Conservation (phyloP, 2,888 invertebrate species). For the Asteroscopus sphinx region DNA sequence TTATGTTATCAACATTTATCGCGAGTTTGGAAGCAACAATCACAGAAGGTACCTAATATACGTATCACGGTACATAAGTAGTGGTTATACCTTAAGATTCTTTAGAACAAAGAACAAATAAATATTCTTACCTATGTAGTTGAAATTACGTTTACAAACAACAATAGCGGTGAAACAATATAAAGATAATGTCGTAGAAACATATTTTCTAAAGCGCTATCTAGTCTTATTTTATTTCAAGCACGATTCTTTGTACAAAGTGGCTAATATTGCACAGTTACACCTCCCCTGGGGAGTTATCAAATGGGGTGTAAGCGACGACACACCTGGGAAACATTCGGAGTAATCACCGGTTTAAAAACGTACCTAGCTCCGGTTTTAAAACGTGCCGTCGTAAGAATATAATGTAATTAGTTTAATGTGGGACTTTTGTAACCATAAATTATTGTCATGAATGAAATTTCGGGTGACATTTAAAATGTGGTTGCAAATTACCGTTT, state of each 20-base stretch:
- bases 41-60: too few species aligned
- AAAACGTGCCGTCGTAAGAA: slow-evolving; percentile 19
- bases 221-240: slow-evolving; percentile 42
- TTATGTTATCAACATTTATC: too few species aligned
- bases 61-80: neutral
- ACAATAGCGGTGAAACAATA: slow-evolving; percentile 31
- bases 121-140: slow-evolving; percentile 16
- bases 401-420: slow-evolving; percentile 34
- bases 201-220: slow-evolving; percentile 50
- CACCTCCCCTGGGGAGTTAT: slow-evolving; percentile 17
- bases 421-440: slow-evolving; percentile 26
- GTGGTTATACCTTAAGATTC: neutral
- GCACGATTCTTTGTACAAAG: slow-evolving; percentile 43
- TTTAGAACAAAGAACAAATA: slow-evolving; percentile 25
- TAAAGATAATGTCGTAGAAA: slow-evolving; percentile 38
- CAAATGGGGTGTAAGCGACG: slow-evolving; percentile 38
- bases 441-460: slow-evolving; percentile 41
- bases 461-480: slow-evolving; percentile 36
- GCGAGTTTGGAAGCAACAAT: too few species aligned
- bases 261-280: slow-evolving; percentile 39
- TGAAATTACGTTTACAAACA: slow-evolving; percentile 37
- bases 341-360: slow-evolving; percentile 47
- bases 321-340: slow-evolving; percentile 43
- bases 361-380: slow-evolving; percentile 6
- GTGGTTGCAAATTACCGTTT: slow-evolving; percentile 40